A percentile compares a stretch with the other conserved stretches of the same genome.
Evolutionary conservation across 2,888 invertebrate genomes (phyloP).

Genomic region (Amiota minor): DNA sequence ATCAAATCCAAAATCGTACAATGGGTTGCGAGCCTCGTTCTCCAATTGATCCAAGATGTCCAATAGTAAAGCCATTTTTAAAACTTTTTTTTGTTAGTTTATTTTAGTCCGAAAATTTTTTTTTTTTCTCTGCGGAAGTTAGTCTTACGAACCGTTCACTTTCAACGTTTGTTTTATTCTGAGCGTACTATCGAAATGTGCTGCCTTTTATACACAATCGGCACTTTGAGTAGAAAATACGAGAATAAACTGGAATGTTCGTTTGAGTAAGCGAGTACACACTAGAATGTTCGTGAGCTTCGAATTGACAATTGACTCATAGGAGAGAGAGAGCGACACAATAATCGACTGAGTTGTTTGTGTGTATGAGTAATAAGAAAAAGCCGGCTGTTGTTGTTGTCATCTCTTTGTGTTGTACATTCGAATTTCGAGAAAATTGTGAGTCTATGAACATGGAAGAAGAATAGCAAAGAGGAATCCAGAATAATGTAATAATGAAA

Average conservation of each 20-base stretch:
- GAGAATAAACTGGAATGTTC: not conserved
- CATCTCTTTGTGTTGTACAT: no score
- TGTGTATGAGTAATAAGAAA: not conserved
- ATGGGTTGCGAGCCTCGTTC: conserved; percentile 47
- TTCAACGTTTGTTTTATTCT: not conserved
- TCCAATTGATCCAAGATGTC: conserved; percentile 55
- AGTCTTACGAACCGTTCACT: not conserved
- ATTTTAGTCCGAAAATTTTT: conserved; percentile 40
- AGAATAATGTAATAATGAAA: not conserved
- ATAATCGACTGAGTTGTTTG: not conserved
- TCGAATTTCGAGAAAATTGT: conserved; percentile 6
- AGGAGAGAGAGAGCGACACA: not conserved
- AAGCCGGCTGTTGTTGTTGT: conserved; percentile 25
- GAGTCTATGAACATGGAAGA: not conserved
- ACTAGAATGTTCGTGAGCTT: not conserved
- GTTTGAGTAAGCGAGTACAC: not conserved
- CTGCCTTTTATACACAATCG: not conserved
- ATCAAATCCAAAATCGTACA: conserved; percentile 58
- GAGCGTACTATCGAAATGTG: not conserved
- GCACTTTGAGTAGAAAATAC: not conserved
- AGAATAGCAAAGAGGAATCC: not conserved
- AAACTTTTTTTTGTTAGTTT: conserved; percentile 41
- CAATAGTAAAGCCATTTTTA: conserved; percentile 51
- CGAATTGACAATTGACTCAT: not conserved
- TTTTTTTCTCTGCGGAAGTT: not conserved